phyloP scores from a whole-genome alignment of 2,797 vertebrate species.

The Onychomys torridus region DNA sequence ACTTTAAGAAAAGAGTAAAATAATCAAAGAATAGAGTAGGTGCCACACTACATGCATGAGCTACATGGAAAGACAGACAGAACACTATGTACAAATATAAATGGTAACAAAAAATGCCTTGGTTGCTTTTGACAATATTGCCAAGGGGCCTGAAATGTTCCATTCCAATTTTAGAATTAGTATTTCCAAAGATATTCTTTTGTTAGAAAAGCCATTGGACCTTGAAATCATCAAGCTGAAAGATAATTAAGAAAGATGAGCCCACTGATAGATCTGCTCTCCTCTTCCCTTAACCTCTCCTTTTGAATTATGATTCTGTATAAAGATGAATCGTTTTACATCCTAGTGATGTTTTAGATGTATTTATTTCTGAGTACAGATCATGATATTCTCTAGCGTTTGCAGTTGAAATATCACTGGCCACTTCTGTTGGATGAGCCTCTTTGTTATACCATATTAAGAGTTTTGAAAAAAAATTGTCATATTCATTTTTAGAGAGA shows the following conservation, averaged over 20 bases:
- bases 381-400: background rate
- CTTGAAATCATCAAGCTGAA: background rate
- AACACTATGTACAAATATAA: background rate
- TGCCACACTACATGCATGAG: background rate
- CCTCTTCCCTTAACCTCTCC: background rate
- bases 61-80: background rate
- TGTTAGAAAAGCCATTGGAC: background rate
- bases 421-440: slow-evolving; percentile 28
- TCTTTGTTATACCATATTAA: slow-evolving; percentile 46
- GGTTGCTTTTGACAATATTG: background rate
- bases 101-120: background rate
- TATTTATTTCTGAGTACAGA: slow-evolving; percentile 49
- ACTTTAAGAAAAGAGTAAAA: background rate
- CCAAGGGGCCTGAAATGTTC: background rate
- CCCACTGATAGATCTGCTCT: accelerated
- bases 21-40: background rate
- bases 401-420: background rate
- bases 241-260: background rate
- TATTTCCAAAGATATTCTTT: background rate
- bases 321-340: background rate
- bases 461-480: slow-evolving; percentile 58
- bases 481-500: slow-evolving; percentile 62
- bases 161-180: background rate
- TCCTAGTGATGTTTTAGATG: background rate
- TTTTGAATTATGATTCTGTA: background rate